phyloP scores from a whole-genome alignment of 2,113 vertebrate genomes.

The Notarius quadriscutis region DNA sequence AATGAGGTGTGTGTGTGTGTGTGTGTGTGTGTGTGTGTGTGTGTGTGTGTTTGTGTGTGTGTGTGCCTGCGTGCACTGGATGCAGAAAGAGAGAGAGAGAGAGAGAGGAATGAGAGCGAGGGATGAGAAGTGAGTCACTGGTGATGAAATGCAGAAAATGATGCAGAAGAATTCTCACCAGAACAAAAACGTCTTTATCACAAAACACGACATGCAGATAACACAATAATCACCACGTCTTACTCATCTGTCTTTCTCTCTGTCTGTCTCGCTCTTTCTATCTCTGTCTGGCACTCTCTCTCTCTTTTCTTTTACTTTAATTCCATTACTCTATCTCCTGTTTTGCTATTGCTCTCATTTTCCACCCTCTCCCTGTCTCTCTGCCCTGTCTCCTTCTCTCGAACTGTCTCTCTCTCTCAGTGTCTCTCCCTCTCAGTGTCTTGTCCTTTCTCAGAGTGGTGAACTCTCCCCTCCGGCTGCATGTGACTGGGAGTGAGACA shows the following conservation, averaged over 20 bases:
- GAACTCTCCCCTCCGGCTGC: constrained; percentile 31
- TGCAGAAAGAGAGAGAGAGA: constrained; percentile 17
- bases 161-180: constrained; percentile 47
- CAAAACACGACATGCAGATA: constrained; percentile 20
- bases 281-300: not conserved
- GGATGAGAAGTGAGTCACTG: constrained; percentile 49
- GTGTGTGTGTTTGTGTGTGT: constrained; percentile 12
- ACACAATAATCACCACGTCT: not conserved
- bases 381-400: not conserved
- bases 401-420: not conserved
- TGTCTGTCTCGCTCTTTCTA: constrained; percentile 2
- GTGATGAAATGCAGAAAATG: constrained; percentile 56
- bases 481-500: constrained; percentile 30
- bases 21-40: constrained; percentile 15
- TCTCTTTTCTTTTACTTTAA: not conserved
- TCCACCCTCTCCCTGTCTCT: not conserved
- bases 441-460: constrained; percentile 22
- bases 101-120: constrained; percentile 24
- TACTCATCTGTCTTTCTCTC: constrained; percentile 9
- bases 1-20: not conserved
- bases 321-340: not conserved
- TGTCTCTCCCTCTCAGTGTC: constrained; percentile 23
- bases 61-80: not conserved
- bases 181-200: constrained; percentile 48
- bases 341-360: not conserved